Percentiles rank a stretch among this genome's conserved stretches.
Conservation (phyloP, 2,888 invertebrate genomes). For the Odontomyia ornata region DNA sequence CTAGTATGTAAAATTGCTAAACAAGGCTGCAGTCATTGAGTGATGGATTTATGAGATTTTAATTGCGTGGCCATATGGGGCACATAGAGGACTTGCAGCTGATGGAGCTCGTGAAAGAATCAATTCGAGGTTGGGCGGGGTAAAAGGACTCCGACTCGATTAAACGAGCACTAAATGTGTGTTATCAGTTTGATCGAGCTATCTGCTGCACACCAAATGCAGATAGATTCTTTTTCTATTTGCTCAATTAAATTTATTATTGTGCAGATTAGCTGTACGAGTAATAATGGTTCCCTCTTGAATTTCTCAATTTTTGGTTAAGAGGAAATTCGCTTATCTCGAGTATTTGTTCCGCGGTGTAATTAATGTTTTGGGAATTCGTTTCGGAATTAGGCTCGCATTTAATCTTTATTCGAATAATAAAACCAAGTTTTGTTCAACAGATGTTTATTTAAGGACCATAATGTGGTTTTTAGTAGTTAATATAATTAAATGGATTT, state of each 20-base stretch:
- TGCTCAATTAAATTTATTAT: conserved; percentile 41
- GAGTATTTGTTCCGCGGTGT: conserved; percentile 30
- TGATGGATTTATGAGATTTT: conserved; percentile 43
- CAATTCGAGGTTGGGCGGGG: background rate
- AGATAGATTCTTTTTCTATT: background rate
- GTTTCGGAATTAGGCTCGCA: conserved; percentile 12
- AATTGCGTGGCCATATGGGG: conserved; percentile 41
- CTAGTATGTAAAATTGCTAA: conserved; percentile 18
- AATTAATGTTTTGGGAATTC: conserved; percentile 37
- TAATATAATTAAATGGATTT: conserved; percentile 45
- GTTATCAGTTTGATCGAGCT: conserved; percentile 14
- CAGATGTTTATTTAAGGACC: conserved; percentile 39
- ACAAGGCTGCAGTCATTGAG: conserved; percentile 35
- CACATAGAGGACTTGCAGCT: background rate
- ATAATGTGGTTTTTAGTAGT: conserved; percentile 38
- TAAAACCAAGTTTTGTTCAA: conserved; percentile 32
- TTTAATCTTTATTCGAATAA: conserved; percentile 5
- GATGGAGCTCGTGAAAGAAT: background rate
- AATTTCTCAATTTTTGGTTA: conserved; percentile 13
- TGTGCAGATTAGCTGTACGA: conserved; percentile 30
- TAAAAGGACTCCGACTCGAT: background rate
- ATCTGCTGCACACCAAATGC: conserved; percentile 24
- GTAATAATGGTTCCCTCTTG: conserved; percentile 9
- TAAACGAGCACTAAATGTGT: conserved; percentile 5
- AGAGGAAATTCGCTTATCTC: conserved; percentile 31